These are phyloP conservation scores for Alsophila aescularia DNA, from an alignment of 2,888 invertebrate genomes.

Conservation along the genomic window DNA sequence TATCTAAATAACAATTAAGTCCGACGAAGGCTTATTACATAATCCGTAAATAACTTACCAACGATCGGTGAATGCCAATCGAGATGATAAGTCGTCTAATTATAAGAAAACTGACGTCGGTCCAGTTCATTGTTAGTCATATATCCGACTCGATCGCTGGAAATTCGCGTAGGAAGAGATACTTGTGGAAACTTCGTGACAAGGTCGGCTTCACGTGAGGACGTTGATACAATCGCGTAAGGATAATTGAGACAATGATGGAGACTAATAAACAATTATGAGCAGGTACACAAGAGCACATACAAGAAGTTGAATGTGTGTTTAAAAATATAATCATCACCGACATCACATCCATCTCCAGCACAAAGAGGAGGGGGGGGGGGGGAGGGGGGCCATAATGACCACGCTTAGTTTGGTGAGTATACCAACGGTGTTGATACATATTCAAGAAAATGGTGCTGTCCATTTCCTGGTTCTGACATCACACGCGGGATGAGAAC, in stretches of 20 bases:
- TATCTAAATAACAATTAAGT: conserved; percentile 20
- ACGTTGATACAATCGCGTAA: conserved; percentile 32
- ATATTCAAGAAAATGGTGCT: too few species aligned
- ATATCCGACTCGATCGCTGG: conserved; percentile 53
- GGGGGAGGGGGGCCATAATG: too few species aligned
- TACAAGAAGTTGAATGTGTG: too few species aligned
- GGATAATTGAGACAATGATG: conserved; percentile 35
- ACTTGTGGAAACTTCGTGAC: conserved; percentile 52
- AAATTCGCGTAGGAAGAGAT: conserved; percentile 54
- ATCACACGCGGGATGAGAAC: too few species aligned
- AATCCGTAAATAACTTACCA: conserved; percentile 24
- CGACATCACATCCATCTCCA: too few species aligned
- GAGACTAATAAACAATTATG: not conserved
- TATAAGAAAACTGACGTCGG: conserved; percentile 47
- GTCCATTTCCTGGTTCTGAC: too few species aligned
- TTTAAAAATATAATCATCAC: too few species aligned
- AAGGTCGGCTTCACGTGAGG: conserved; percentile 44
- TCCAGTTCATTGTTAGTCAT: conserved; percentile 45
- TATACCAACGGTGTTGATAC: too few species aligned
- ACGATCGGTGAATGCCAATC: conserved; percentile 35
- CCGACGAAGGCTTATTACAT: conserved; percentile 19
- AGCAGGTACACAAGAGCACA: not conserved
- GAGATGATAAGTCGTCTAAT: conserved; percentile 42
- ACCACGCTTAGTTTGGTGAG: too few species aligned
- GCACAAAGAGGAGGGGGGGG: too few species aligned